A percentile compares a stretch with the other conserved stretches of the same genome.
Conservation (phyloP, 2,888 invertebrate genomes). For the Bedellia somnulentella region DNA sequence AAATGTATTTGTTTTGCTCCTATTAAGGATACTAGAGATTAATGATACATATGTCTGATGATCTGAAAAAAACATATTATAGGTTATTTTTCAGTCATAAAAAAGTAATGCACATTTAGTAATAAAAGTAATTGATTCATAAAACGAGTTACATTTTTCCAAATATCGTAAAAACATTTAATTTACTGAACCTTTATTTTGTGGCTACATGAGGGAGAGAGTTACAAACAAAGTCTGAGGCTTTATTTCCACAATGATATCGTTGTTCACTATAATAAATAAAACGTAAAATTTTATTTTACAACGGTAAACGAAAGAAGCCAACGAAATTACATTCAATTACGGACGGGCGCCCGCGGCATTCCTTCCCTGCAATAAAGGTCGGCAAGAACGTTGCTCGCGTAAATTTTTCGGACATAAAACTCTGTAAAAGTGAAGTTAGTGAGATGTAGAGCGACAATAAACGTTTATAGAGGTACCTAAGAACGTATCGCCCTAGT, state of each 20-base stretch:
- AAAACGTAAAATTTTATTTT: conserved; percentile 58
- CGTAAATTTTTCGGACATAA: conserved; percentile 61
- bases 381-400: conserved; percentile 34
- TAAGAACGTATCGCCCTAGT: conserved; percentile 1
- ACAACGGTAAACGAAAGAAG: conserved; percentile 53
- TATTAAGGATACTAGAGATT: conserved; percentile 16
- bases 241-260: no score
- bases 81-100: no score
- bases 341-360: conserved; percentile 39
- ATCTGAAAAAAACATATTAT: no score
- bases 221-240: no score
- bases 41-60: conserved; percentile 12
- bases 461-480: conserved; percentile 47
- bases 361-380: conserved; percentile 50
- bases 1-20: no score
- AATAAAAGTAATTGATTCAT: no score
- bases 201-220: no score
- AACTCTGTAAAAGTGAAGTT: conserved; percentile 57
- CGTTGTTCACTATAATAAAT: conserved; percentile 50
- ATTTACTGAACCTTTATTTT: no score
- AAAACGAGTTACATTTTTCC: no score
- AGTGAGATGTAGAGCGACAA: conserved; percentile 54
- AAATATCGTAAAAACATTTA: no score
- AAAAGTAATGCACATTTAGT: no score
- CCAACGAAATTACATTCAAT: conserved; percentile 60